These are phyloP conservation scores for Trissolcus japonicus DNA, from an alignment of 2,888 invertebrate species.

Conservation along the genomic window DNA sequence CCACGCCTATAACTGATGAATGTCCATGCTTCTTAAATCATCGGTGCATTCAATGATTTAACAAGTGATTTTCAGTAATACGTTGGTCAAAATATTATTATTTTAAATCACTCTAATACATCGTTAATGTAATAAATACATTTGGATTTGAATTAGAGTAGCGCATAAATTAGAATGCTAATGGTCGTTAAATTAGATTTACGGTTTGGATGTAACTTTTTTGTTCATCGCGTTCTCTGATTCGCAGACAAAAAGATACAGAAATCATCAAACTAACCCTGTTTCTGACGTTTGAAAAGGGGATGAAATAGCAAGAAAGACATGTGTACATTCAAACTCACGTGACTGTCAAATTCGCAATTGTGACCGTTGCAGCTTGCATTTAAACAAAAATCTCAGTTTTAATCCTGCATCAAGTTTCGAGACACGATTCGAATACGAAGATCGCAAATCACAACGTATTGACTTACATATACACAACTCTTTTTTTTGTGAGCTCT, in stretches of 20 bases:
- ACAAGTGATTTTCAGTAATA: slow-evolving; percentile 10
- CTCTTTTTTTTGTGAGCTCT: slow-evolving; percentile 43
- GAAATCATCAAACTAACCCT: slow-evolving; percentile 16
- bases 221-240: not conserved
- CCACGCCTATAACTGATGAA: slow-evolving; percentile 63
- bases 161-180: no score
- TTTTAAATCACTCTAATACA: not conserved
- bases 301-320: slow-evolving; percentile 31
- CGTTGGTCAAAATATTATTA: not conserved
- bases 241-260: slow-evolving; percentile 1
- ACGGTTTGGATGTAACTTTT: no score
- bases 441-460: slow-evolving; percentile 41
- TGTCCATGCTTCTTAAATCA: slow-evolving; percentile 65
- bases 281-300: slow-evolving; percentile 16
- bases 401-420: slow-evolving; percentile 49
- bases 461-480: slow-evolving; percentile 44
- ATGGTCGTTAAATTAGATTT: no score
- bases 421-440: slow-evolving; percentile 38
- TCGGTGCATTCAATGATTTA: slow-evolving; percentile 56
- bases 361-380: slow-evolving; percentile 27
- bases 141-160: no score
- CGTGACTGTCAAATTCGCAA: slow-evolving; percentile 37
- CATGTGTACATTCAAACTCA: slow-evolving; percentile 23
- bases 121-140: no score
- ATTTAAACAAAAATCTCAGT: slow-evolving; percentile 29